A percentile compares a stretch with the other conserved stretches of the same genome.
Conservation (phyloP, 1,140 invertebrate species). For the Lerema accius region DNA sequence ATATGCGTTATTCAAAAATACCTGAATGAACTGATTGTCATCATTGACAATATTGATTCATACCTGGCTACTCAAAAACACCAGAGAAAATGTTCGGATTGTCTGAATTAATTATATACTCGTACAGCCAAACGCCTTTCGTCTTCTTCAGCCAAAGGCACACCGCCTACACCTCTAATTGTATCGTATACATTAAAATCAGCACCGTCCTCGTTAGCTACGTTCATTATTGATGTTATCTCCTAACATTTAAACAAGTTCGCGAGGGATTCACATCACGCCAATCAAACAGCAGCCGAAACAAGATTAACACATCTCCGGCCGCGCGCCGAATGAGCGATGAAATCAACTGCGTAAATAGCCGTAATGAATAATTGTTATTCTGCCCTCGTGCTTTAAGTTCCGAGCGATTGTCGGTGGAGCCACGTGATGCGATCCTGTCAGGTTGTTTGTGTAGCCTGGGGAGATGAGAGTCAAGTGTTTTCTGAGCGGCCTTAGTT, state of each 20-base stretch:
- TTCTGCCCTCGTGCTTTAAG: constrained; percentile 22
- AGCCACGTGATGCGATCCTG: background rate
- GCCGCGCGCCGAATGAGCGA: constrained; percentile 1
- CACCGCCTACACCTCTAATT: too few species aligned
- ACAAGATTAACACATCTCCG: constrained; percentile 24
- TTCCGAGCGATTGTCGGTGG: constrained; percentile 3
- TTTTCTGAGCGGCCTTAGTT: too few species aligned
- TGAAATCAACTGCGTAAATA: constrained; percentile 31
- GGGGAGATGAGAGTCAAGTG: too few species aligned
- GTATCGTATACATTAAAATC: too few species aligned
- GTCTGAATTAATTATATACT: too few species aligned
- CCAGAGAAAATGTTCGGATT: too few species aligned
- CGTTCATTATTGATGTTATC: background rate
- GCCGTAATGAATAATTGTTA: constrained; percentile 40
- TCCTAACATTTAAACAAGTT: background rate
- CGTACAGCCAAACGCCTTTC: too few species aligned
- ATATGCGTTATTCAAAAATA: too few species aligned
- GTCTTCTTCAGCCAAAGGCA: too few species aligned
- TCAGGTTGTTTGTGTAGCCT: background rate
- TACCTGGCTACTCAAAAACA: too few species aligned
- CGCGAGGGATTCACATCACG: constrained; percentile 15
- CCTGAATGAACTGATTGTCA: too few species aligned
- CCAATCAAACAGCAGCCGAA: constrained; percentile 16
- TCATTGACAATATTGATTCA: too few species aligned
- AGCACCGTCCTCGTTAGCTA: background rate